Conservation (phyloP, 2,113 vertebrate species). For the Vimba vimba region DNA sequence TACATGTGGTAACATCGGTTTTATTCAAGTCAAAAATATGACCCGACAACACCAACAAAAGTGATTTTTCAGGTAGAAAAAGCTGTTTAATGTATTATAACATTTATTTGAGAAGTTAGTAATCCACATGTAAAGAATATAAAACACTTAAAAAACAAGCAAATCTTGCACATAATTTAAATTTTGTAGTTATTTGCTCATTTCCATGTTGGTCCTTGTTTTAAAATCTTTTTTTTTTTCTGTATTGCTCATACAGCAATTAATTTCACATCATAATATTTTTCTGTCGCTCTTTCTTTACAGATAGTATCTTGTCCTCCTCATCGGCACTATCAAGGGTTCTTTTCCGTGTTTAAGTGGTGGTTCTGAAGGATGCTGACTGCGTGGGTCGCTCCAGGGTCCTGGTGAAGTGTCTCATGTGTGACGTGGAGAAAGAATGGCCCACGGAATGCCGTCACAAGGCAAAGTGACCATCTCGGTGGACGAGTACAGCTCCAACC, state of each 20-base stretch:
- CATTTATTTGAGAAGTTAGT: not conserved
- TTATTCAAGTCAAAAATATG: not conserved
- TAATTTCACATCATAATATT: not conserved
- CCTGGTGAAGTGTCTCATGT: slow-evolving; percentile 91
- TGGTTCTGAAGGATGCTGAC: slow-evolving; percentile 85
- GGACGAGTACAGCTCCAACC: slow-evolving; percentile 99
- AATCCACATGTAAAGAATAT: not conserved
- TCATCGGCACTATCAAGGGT: slow-evolving; percentile 62
- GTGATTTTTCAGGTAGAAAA: not conserved
- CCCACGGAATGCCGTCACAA: slow-evolving; percentile 92
- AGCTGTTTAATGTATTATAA: not conserved
- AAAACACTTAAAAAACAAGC: not conserved
- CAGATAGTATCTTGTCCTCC: slow-evolving; percentile 69
- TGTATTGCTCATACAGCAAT: slow-evolving; percentile 14
- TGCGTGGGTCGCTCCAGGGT: slow-evolving; percentile 77
- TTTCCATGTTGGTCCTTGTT: not conserved
- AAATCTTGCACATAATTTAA: not conserved
- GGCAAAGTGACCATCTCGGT: slow-evolving; percentile 95
- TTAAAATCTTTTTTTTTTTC: not conserved
- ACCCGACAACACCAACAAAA: not conserved
- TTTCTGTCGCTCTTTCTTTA: slow-evolving; percentile 33
- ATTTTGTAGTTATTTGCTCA: no score
- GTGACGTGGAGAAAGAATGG: slow-evolving; percentile 91
- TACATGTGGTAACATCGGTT: not conserved
- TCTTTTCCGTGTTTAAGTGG: slow-evolving; percentile 67